Evolutionary conservation across 2,113 vertebrate genomes (phyloP).

Genomic region (Pollachius pollachius): DNA sequence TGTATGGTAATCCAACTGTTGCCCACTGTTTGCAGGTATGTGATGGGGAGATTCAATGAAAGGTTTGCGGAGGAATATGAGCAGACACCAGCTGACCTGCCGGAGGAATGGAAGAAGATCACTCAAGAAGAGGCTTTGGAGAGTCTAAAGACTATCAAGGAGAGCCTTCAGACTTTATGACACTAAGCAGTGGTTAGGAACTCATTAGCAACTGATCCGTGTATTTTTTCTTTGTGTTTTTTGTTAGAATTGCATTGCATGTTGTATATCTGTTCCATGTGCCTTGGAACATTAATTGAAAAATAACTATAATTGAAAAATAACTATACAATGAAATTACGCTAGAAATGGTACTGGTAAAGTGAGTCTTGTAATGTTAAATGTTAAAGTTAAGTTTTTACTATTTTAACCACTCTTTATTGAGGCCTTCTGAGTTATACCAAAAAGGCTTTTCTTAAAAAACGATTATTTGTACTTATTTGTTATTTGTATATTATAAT

Average conservation of each 20-base stretch:
- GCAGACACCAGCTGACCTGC: conserved; percentile 40
- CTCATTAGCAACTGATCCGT: neutral
- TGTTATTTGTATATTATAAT: too few relatives aligned
- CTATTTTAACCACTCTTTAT: too few relatives aligned
- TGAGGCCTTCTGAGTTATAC: too few relatives aligned
- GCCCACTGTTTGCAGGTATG: conserved; percentile 45
- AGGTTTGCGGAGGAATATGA: conserved; percentile 58
- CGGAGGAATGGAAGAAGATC: conserved; percentile 59
- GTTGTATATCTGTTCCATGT: too few relatives aligned
- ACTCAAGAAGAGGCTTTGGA: conserved; percentile 53
- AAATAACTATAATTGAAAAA: too few relatives aligned
- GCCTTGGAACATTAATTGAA: too few relatives aligned
- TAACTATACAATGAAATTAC: too few relatives aligned
- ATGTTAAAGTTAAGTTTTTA: too few relatives aligned
- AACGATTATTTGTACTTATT: too few relatives aligned
- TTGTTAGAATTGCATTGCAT: neutral
- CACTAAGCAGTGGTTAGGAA: neutral
- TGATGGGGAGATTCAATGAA: conserved; percentile 58
- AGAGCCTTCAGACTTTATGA: conserved; percentile 21
- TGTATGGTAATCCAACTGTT: neutral
- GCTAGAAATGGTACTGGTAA: too few relatives aligned
- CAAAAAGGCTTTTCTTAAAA: too few relatives aligned
- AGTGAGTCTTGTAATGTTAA: too few relatives aligned
- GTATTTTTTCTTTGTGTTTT: neutral
- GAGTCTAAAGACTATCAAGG: conserved; percentile 38